Percentiles rank a stretch among this genome's conserved stretches.
phyloP scores from a whole-genome alignment of 2,797 vertebrate species.

The Amniataba percoides region DNA sequence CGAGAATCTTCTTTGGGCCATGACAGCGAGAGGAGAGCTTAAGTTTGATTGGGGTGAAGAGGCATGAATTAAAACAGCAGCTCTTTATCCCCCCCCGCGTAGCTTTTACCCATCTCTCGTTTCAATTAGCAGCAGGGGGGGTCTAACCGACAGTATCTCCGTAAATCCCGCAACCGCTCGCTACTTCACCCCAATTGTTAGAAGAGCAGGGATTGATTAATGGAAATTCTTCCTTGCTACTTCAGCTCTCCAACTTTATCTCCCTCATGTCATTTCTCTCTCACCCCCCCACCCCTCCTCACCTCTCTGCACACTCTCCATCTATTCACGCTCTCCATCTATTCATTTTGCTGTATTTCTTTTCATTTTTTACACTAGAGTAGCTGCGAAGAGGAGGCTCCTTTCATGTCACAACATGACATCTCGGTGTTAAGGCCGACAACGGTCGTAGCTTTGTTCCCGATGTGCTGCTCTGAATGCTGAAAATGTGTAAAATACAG shows the following conservation, averaged over 20 bases:
- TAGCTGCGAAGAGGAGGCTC: background rate
- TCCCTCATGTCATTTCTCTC: conserved; percentile 11
- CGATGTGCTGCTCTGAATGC: background rate
- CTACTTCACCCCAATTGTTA: conserved; percentile 45
- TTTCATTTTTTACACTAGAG: background rate
- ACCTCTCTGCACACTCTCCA: too few relatives aligned
- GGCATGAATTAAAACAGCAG: conserved; percentile 58
- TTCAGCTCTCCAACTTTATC: conserved; percentile 24
- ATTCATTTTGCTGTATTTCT: conserved; percentile 7
- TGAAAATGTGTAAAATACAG: background rate
- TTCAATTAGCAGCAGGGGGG: conserved; percentile 64
- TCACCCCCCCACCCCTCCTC: too few relatives aligned
- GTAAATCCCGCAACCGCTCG: conserved; percentile 39
- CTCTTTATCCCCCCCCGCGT: conserved; percentile 44
- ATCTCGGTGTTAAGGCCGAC: conserved; percentile 10
- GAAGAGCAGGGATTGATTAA: conserved; percentile 46
- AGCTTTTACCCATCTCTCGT: conserved; percentile 55
- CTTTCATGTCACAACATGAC: conserved; percentile 33
- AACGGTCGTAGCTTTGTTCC: background rate
- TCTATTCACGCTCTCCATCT: background rate
- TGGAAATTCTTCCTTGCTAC: conserved; percentile 23
- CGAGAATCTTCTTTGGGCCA: conserved; percentile 51
- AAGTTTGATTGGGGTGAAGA: conserved; percentile 62
- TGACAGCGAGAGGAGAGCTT: conserved; percentile 63
- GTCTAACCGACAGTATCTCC: conserved; percentile 19